Percentiles rank a stretch among this genome's conserved stretches.
Conservation (phyloP, 1,140 invertebrate species). For the Geopemphigus sp. region DNA sequence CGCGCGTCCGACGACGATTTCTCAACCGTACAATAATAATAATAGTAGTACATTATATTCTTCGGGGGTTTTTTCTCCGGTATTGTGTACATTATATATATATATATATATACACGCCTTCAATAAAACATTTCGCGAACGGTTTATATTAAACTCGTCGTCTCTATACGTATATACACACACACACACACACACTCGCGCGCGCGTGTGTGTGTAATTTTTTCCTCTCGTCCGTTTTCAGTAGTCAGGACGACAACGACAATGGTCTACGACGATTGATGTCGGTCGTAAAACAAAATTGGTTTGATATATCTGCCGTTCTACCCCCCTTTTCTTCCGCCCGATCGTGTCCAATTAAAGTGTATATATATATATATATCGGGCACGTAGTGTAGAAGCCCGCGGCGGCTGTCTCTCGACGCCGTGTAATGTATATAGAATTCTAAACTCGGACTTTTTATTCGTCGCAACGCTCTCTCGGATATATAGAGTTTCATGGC, state of each 20-base stretch:
- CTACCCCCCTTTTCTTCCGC: constrained; percentile 1
- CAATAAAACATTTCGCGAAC: constrained; percentile 48
- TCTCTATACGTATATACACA: constrained; percentile 5
- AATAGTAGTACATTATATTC: background rate
- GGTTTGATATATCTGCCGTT: constrained; percentile 32
- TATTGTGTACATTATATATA: background rate
- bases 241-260: constrained; percentile 18
- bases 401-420: background rate
- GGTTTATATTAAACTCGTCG: constrained; percentile 37
- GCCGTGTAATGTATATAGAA: background rate
- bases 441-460: constrained; percentile 39
- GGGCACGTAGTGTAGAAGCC: background rate
- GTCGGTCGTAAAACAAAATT: constrained; percentile 46
- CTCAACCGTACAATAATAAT: constrained; percentile 24
- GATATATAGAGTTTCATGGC: background rate
- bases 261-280: constrained; percentile 34
- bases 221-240: constrained; percentile 14
- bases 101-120: background rate
- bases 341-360: constrained; percentile 30
- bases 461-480: background rate
- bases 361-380: constrained; percentile 19
- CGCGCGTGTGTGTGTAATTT: background rate
- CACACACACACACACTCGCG: too few species aligned
- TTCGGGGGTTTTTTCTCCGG: background rate
- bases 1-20: constrained; percentile 19